Evolutionary conservation across 64 coral and sea anemone genomes (phyloP).

Genomic region (Stylophora pistillata): DNA sequence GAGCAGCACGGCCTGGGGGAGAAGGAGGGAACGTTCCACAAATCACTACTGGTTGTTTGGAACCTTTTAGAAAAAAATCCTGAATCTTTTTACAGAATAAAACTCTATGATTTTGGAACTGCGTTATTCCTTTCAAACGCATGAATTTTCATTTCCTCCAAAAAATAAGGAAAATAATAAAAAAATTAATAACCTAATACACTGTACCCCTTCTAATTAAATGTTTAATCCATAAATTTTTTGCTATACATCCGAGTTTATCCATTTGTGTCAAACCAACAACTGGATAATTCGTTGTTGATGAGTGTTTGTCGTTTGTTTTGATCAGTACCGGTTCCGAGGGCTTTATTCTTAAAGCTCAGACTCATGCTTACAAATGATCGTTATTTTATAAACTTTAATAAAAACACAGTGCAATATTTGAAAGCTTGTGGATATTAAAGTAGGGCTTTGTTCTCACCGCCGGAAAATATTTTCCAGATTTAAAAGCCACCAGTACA

Average conservation of each 20-base stretch:
- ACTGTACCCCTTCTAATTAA: neutral
- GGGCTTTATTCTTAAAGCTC: neutral
- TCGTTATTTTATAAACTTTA: neutral
- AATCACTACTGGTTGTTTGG: no score
- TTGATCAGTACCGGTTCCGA: conserved; percentile 6
- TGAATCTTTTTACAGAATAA: no score
- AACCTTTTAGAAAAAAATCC: no score
- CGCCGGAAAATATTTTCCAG: neutral
- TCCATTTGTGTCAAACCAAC: neutral
- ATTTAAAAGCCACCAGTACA: neutral
- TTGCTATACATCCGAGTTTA: conserved; percentile 4
- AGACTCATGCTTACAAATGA: neutral
- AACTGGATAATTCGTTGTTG: neutral
- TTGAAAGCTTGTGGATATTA: neutral
- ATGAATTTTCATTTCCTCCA: neutral
- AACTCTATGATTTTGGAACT: no score
- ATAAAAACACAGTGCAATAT: neutral
- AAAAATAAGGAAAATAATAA: neutral
- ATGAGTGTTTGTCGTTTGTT: neutral
- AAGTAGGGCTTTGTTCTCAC: neutral
- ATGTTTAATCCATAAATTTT: conserved; percentile 6
- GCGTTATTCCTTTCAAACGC: no score
- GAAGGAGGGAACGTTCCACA: no score
- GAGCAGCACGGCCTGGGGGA: no score
- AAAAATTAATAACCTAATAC: neutral